Evolutionary conservation across 2,113 vertebrate species (phyloP).

Genomic region (Empidonax alnorum): DNA sequence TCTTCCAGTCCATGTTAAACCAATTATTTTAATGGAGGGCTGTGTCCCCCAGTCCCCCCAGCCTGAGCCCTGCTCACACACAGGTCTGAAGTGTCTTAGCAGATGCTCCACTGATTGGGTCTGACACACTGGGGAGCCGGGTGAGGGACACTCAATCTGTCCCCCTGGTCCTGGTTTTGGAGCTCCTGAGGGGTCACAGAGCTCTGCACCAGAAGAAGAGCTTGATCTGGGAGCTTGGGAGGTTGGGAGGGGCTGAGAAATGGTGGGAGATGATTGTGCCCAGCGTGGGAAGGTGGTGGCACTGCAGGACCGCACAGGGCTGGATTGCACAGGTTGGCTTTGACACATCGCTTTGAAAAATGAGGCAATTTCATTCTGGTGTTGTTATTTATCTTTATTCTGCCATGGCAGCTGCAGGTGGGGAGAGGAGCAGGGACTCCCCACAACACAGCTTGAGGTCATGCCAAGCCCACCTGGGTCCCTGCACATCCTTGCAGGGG

Average conservation of each 20-base stretch:
- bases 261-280: neutral
- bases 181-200: neutral
- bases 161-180: neutral
- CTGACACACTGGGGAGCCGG: neutral
- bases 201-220: neutral
- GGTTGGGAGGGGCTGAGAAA: neutral
- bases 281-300: neutral
- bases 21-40: neutral
- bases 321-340: neutral
- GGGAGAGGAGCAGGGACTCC: neutral
- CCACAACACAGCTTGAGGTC: accelerated
- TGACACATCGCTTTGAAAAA: neutral
- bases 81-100: neutral
- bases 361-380: neutral
- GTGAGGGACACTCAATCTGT: neutral
- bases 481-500: accelerated
- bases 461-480: neutral
- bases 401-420: neutral
- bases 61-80: neutral
- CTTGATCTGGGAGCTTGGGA: neutral
- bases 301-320: neutral
- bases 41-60: neutral
- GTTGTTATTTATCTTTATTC: neutral
- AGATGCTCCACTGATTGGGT: neutral
- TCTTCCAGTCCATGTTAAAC: neutral